phyloP scores from a whole-genome alignment of 2,797 vertebrate genomes.

The Hydrophis major region DNA sequence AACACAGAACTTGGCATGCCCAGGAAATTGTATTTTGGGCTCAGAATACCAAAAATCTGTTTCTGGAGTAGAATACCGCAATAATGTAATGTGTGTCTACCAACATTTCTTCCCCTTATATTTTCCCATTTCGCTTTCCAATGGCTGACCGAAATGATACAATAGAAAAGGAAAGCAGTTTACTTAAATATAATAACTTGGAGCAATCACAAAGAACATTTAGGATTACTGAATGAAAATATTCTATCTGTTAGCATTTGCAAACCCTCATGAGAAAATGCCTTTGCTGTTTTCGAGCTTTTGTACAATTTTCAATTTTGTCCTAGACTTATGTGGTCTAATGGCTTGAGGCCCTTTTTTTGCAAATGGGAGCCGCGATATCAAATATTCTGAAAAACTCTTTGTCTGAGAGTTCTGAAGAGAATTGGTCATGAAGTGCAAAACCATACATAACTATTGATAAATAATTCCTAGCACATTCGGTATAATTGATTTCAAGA shows the following conservation, averaged over 20 bases:
- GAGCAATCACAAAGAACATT: not conserved
- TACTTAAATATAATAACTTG: not conserved
- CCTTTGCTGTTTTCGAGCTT: not conserved
- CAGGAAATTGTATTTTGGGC: not conserved
- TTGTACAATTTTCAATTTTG: not conserved
- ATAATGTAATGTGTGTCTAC: not conserved
- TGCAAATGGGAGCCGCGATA: not conserved
- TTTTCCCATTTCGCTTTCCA: not conserved
- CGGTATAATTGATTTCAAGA: not conserved
- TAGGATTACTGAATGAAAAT: not conserved
- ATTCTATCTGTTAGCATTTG: not conserved
- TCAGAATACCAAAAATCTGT: not conserved
- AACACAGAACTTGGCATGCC: not conserved
- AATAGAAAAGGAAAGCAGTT: not conserved
- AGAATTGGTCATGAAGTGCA: not conserved
- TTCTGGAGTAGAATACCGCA: not conserved
- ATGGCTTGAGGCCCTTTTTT: not conserved
- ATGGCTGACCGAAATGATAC: not conserved
- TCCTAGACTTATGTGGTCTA: not conserved
- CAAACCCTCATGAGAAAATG: not conserved
- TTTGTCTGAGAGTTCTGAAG: not conserved
- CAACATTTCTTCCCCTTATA: not conserved
- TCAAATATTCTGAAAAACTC: not conserved
- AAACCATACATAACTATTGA: not conserved
- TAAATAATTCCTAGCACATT: not conserved